Evolutionary conservation across 2,888 invertebrate genomes (phyloP), one percentile per base, ranked within the genome.

Genomic region (Mimas tiliae): DNA sequence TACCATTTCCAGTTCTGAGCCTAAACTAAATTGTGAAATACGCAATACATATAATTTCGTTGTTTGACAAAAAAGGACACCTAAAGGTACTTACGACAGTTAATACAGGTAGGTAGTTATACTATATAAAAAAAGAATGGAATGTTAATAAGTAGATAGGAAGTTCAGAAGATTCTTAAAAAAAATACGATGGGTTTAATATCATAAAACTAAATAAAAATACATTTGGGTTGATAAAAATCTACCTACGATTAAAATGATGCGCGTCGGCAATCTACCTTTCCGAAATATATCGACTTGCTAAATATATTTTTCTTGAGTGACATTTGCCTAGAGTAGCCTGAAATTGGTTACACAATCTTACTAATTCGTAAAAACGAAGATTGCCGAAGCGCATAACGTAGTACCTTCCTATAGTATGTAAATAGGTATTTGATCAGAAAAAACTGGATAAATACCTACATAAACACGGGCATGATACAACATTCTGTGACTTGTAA

Each of bases 401-500:
- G n/a, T n/a, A n/a, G n/a, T n/a, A n/a, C n/a, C n/a, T n/a, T n/a
- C n/a, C n/a, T n/a, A n/a, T n/a, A n/a, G n/a, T n/a, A n/a, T n/a
- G n/a, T 2, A 19, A 19, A 6, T 16, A 55, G 19, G 11, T 38
- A 55, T 55, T 55, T 38, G 12, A 42, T 58, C 11, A 19, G 19
- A 12, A 42, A 12, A 16, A 34, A 16, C 4, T 27, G 27, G 8
- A n/a, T n/a, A 53, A 33, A 53, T 8, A 33, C 6, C 0, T n/a
- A 33, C 6, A 27, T 33, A n/a, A 53, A 53, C n/a, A 34, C 7
- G 12, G 12, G 33, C 14, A 33, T n/a, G 14, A 6, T 12, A 33
- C 14, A 27, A 52, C 11, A 34, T 16, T 16, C 19, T 58, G 58
- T 58, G n/a, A 64, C 64, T 16, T 47, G 69, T 74, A 70, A 68